These are phyloP conservation scores for Oophaga sylvatica DNA, from an alignment of 2,797 vertebrate genomes.

Conservation along the genomic window DNA sequence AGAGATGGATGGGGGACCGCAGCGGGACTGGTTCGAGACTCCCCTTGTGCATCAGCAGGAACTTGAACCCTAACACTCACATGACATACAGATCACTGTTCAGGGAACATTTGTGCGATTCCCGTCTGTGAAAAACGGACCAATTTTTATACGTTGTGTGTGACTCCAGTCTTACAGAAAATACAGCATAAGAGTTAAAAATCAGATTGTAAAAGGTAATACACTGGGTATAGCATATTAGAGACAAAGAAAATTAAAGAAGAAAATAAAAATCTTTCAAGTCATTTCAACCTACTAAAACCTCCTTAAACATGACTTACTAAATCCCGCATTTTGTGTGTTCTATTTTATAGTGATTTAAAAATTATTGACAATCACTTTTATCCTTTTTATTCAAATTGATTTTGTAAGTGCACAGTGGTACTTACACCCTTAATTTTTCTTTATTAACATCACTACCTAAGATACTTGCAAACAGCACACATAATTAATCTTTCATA, in stretches of 20 bases:
- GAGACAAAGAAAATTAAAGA: neutral
- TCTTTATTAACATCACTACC: conserved; percentile 52
- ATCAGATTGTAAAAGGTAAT: neutral
- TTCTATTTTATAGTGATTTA: conserved; percentile 16
- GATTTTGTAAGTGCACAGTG: conserved; percentile 25
- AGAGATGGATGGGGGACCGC: too few relatives aligned
- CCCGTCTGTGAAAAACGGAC: too few relatives aligned
- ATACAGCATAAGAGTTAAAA: neutral
- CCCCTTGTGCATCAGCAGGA: too few relatives aligned
- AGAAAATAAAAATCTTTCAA: neutral
- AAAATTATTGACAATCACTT: conserved; percentile 11
- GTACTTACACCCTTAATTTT: conserved; percentile 51
- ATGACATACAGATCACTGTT: too few relatives aligned
- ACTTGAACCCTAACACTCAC: too few relatives aligned
- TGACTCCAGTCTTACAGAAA: neutral
- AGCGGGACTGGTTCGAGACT: too few relatives aligned
- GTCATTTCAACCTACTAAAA: neutral
- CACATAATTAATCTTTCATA: conserved; percentile 64
- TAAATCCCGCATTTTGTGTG: conserved; percentile 4
- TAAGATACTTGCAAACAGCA: conserved; percentile 60
- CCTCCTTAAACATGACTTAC: neutral
- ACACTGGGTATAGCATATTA: neutral
- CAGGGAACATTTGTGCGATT: too few relatives aligned
- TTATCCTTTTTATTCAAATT: conserved; percentile 51
- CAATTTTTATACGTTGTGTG: too few relatives aligned